phyloP scores from a whole-genome alignment of 35 echinoderm and acorn worm species.

The Ptychodera flava region DNA sequence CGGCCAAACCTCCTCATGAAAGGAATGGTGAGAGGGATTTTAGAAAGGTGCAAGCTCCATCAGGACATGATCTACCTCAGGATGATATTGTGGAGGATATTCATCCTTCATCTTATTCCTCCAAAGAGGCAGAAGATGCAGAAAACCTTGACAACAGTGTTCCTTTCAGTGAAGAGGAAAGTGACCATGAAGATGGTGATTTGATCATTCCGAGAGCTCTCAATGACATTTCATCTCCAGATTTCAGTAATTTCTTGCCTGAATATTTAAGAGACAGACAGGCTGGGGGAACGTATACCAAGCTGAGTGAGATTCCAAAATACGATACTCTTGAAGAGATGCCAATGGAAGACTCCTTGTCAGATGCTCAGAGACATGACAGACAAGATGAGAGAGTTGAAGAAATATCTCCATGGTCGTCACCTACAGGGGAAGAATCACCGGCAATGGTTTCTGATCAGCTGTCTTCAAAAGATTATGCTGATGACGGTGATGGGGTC shows the following conservation, averaged over 20 bases:
- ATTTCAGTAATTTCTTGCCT: constrained; percentile 28
- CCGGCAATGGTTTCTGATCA: constrained; percentile 2
- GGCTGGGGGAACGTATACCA: neutral
- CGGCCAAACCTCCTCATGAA: neutral
- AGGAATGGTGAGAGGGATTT: constrained; percentile 18
- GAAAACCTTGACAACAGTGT: neutral
- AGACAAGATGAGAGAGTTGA: neutral
- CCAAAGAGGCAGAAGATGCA: no score
- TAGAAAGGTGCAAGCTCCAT: neutral
- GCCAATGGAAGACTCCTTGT: neutral
- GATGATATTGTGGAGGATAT: neutral
- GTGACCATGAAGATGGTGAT: constrained; percentile 31
- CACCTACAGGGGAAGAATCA: neutral
- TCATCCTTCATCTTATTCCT: no score
- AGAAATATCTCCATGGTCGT: neutral
- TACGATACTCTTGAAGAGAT: neutral
- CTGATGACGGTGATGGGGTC: constrained; percentile 4
- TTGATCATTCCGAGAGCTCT: constrained; percentile 67
- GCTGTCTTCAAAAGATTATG: neutral
- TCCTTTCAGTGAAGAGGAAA: constrained; percentile 7
- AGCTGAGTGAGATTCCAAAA: neutral
- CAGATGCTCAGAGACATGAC: neutral
- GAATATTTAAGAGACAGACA: neutral
- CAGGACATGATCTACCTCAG: neutral
- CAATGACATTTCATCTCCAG: constrained; percentile 65